Evolutionary conservation across 2,888 invertebrate genomes (phyloP).

Genomic region (Lasioglossum villosulum): DNA sequence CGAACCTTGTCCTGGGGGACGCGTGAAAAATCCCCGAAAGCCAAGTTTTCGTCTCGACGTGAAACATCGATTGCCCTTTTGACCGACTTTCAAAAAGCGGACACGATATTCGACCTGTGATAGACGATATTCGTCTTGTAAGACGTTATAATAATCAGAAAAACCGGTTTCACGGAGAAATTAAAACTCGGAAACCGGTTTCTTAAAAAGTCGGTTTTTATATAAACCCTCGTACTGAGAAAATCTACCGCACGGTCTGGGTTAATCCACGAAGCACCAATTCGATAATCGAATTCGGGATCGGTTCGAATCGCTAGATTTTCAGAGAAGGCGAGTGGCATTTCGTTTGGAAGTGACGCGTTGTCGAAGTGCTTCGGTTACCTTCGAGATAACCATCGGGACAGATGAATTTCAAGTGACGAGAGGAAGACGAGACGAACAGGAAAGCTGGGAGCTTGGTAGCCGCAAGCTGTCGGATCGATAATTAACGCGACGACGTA

Average conservation of each 20-base stretch:
- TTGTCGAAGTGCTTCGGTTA: neutral
- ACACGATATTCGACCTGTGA: neutral
- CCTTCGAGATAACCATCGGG: neutral
- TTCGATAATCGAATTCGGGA: neutral
- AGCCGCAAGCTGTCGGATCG: slow-evolving; percentile 18
- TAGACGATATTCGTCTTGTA: too few relatives aligned
- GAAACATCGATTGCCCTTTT: slow-evolving; percentile 50
- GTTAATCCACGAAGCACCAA: neutral
- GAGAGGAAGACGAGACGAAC: neutral
- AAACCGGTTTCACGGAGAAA: too few relatives aligned
- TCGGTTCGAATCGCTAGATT: neutral
- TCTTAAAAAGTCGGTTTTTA: too few relatives aligned
- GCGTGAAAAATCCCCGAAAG: slow-evolving; percentile 39
- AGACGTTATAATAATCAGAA: too few relatives aligned
- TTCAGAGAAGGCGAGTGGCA: neutral
- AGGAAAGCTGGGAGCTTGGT: neutral
- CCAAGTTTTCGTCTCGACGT: slow-evolving; percentile 31
- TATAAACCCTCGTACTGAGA: too few relatives aligned
- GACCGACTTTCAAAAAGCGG: neutral
- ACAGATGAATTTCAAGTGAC: neutral
- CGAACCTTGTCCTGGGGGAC: slow-evolving; percentile 13
- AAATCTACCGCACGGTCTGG: too few relatives aligned
- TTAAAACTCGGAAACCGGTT: too few relatives aligned
- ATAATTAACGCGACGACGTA: slow-evolving; percentile 34
- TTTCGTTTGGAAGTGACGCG: neutral